These are phyloP conservation scores for Drosophila eugracilis DNA, from an alignment of 1,140 invertebrate species.

Conservation along the genomic window DNA sequence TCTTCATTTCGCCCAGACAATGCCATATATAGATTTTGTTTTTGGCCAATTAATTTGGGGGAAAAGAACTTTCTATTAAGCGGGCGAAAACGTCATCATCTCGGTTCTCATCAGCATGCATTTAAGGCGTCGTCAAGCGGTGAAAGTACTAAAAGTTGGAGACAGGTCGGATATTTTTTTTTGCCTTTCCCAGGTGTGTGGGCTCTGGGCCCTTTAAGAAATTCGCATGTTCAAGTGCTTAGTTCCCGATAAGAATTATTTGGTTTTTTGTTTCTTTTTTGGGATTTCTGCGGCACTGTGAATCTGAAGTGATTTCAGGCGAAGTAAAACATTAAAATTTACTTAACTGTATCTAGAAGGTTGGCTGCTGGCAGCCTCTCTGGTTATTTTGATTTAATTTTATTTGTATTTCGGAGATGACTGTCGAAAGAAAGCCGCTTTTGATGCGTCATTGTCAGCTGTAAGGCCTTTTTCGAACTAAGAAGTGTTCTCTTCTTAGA, in stretches of 20 bases:
- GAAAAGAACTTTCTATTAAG: constrained; percentile 77
- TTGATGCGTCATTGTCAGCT: constrained; percentile 61
- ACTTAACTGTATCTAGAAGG: constrained; percentile 81
- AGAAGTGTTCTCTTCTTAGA: constrained; percentile 65
- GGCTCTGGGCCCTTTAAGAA: constrained; percentile 34
- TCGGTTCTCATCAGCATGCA: constrained; percentile 75
- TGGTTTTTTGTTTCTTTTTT: constrained; percentile 28
- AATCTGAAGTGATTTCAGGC: constrained; percentile 56
- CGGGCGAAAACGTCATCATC: constrained; percentile 54
- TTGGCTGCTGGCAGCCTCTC: constrained; percentile 34
- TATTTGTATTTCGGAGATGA: constrained; percentile 40
- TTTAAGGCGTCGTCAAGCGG: constrained; percentile 61
- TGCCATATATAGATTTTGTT: constrained; percentile 8
- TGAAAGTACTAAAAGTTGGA: constrained; percentile 70
- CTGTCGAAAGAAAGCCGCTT: constrained; percentile 52
- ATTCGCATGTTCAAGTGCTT: constrained; percentile 56
- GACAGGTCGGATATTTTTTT: constrained; percentile 31
- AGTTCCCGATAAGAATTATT: constrained; percentile 51
- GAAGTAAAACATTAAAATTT: constrained; percentile 71
- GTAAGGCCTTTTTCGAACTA: constrained; percentile 33
- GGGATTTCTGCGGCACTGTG: constrained; percentile 1
- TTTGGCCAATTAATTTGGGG: constrained; percentile 72
- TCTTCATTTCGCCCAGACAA: constrained; percentile 1
- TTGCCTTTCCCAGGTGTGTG: constrained; percentile 32
- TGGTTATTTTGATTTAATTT: constrained; percentile 53